Base-by-base conservation (phyloP, 2,888 invertebrate genomes). In the Mesoligia furuncula region DNA sequence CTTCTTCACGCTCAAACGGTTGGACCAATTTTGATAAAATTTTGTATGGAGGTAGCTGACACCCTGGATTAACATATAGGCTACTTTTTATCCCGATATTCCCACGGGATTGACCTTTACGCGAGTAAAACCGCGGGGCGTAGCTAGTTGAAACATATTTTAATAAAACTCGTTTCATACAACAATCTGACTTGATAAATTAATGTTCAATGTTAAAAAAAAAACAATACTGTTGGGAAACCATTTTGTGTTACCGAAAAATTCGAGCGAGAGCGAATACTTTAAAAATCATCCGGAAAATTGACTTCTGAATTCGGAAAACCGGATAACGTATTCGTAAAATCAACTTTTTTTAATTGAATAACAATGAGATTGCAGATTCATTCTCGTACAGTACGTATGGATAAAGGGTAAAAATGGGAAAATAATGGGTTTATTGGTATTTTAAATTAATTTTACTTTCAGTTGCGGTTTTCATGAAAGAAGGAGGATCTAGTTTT, bases 281-380 rank as follows among this genome's bases (percentile, higher is more conserved):
- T 81, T 51, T 73, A 27, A 80, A 65, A 59, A 27, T 59, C 48
- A 42, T 51, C n/a, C 74, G 75, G 57, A 42, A 42, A 81, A 79
- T 61, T 79, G 17, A 74, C 24, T 73, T 31, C 2, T 36, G 48
- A 42, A 59, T 81, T 13, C 15, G 24, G 27, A 48, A 39, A 51
- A 51, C 42, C 27, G 42, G 59, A 51, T 51, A 66, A 27, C 17
- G 57, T 7, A 42, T 42, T 51, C 42, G n/a, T 59, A 42, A 80
- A 73, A 66, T 36, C 31, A 66, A 66, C 24, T n/a, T 59, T 64
- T 54, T 59, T 27, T 9, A 24, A 59, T 59, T 81, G n/a, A 59
- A 65, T 81, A 17, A 8, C 54, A 73, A 31, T 48, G 81, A 20
- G 15, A 17, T 9, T 48, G 24, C 31, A 31, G 67, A 24, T 62